phyloP scores from a whole-genome alignment of 1,140 invertebrate genomes.

The Papilio machaon region DNA sequence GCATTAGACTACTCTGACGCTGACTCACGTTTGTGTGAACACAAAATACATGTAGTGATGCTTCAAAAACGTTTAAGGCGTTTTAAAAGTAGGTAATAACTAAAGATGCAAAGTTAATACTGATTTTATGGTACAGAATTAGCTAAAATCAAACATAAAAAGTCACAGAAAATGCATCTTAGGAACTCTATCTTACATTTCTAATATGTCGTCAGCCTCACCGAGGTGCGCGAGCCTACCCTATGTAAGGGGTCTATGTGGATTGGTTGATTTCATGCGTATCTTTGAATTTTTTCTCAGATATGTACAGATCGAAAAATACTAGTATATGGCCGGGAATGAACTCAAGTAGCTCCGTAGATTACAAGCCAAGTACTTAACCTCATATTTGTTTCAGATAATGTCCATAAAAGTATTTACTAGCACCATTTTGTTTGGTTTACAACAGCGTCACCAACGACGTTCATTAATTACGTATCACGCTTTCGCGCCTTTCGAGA shows the following conservation, averaged over 20 bases:
- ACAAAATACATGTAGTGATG: not conserved
- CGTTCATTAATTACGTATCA: slow-evolving; percentile 1
- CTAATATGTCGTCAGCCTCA: no score
- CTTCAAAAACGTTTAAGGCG: not conserved
- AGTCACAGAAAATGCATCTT: no score
- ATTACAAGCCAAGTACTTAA: not conserved
- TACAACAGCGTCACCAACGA: not conserved
- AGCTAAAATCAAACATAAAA: no score
- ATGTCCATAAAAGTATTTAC: not conserved
- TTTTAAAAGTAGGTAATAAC: not conserved
- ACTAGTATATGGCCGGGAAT: no score
- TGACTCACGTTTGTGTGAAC: not conserved
- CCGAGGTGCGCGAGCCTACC: no score
- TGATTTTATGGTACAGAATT: not conserved
- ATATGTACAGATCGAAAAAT: no score
- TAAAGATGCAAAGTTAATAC: not conserved
- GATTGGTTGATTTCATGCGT: no score
- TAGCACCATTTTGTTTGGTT: not conserved
- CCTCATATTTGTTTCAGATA: not conserved
- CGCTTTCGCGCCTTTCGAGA: slow-evolving; percentile 18
- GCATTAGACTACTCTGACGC: slow-evolving; percentile 42
- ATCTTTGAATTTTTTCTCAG: no score
- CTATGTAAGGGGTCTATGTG: no score
- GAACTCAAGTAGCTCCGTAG: no score
- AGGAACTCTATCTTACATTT: no score